Conservation (phyloP, 2,797 vertebrate species). For the Hafferia zeledoni region DNA sequence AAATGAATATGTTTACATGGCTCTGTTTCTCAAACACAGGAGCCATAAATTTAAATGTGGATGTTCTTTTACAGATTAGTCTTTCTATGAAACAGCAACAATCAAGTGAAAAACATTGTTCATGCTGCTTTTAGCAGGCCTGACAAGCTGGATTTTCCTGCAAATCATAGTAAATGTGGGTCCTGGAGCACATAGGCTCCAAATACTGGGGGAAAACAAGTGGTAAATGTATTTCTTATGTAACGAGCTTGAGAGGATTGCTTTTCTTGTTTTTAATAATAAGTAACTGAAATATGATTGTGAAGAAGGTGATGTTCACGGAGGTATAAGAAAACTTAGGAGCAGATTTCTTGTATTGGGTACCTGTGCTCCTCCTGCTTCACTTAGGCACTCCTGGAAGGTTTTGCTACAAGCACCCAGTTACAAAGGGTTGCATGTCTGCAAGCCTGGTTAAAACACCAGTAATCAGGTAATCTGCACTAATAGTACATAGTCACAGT, state of each 20-base stretch:
- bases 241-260: not conserved
- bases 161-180: not conserved
- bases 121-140: conserved; percentile 10
- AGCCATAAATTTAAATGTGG: conserved; percentile 21
- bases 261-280: conserved; percentile 25
- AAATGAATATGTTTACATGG: not conserved
- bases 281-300: not conserved
- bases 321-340: not conserved
- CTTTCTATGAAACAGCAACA: not conserved
- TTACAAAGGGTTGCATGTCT: not conserved
- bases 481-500: not conserved
- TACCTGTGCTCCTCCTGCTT: not conserved
- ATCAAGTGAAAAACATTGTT: not conserved
- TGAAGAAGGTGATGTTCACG: not conserved
- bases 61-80: conserved; percentile 6
- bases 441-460: not conserved
- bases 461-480: not conserved
- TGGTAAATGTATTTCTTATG: not conserved
- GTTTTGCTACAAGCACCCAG: not conserved
- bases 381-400: not conserved
- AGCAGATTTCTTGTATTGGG: not conserved
- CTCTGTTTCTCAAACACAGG: not conserved
- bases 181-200: not conserved
- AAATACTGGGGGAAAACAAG: not conserved
- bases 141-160: conserved; percentile 18